Base-by-base conservation (phyloP, 2,113 vertebrate species). In the Trogon surrucura region DNA sequence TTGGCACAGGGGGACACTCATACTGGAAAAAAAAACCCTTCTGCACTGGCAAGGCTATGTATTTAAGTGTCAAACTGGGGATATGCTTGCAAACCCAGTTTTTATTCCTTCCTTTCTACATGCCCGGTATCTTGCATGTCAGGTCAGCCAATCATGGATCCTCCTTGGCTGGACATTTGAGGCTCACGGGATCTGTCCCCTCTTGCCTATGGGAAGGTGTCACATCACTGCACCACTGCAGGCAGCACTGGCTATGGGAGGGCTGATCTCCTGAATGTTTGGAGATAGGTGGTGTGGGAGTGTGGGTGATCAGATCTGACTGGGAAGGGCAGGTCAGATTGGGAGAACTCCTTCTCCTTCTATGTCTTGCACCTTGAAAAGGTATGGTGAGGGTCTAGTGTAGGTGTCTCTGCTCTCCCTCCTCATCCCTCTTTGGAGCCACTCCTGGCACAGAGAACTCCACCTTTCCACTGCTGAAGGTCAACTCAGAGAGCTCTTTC, bases 211-310 rank as follows among this genome's bases (percentile, higher is more conserved):
- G 53, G 65, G 64, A 74, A 78, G 17, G 7, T 45, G 38, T 64
- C 25, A 32, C 34, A 75, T 11, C 10, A n/a, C 48, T 18, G 32
- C 13, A 45, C 3, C 8, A 50, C 27, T 2, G 1, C 1, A 56
- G 67, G 70, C 13, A 61, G 29, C 9, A 8, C 48, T 0, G 3
- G 17, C 38, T 54, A 10, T 45, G 57, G 0, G 2, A 62, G 36
- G n/a, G 10, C 23, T 54, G 51, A 15, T 7, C 19, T 78, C 72
- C 51, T 38, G 66, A 69, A 44, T 13, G 29, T 36, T 53, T 66
- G 71, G 54, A 30, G 47, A 22, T 0, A 6, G 12, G 17, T 47
- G 14, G 3, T 56, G 20, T 21, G 13, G 26, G 25, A 80, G 15
- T 1, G 2, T 8, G 45, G 9, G 13, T 72, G 53, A 32, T 74